These are phyloP conservation scores for Julus scandinavius DNA, from an alignment of 2,888 invertebrate species.

Conservation along the genomic window DNA sequence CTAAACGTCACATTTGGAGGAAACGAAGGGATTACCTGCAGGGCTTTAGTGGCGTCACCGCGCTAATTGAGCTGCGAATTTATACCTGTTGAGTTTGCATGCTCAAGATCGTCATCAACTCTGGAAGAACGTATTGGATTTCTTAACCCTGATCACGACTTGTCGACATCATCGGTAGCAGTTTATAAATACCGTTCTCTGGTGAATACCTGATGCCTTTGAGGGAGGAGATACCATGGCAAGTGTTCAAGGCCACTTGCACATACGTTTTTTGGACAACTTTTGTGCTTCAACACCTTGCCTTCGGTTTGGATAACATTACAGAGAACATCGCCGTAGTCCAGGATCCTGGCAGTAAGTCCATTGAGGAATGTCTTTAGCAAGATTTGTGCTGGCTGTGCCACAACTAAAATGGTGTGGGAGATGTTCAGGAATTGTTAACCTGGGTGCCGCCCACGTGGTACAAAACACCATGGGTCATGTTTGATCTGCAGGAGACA, in stretches of 20 bases:
- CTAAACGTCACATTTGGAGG: neutral
- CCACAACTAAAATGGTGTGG: neutral
- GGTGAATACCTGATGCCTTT: neutral
- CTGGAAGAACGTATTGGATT: neutral
- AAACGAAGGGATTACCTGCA: neutral
- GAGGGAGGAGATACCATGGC: neutral
- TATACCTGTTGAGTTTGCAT: neutral
- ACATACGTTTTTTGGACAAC: neutral
- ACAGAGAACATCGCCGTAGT: neutral
- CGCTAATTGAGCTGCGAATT: neutral
- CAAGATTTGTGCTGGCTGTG: neutral
- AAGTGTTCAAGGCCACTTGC: conserved; percentile 6
- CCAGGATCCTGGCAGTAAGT: neutral
- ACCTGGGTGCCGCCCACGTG: neutral
- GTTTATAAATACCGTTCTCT: neutral
- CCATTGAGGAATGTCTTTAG: neutral
- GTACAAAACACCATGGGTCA: neutral
- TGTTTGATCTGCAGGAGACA: neutral
- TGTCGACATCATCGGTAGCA: neutral
- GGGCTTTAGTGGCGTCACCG: neutral
- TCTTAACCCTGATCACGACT: neutral
- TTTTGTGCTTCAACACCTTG: neutral
- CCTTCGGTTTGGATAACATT: neutral
- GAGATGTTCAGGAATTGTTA: neutral
- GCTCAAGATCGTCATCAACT: no score